Conservation (phyloP, 2,888 invertebrate species). For the Aspidiotus destructor region DNA sequence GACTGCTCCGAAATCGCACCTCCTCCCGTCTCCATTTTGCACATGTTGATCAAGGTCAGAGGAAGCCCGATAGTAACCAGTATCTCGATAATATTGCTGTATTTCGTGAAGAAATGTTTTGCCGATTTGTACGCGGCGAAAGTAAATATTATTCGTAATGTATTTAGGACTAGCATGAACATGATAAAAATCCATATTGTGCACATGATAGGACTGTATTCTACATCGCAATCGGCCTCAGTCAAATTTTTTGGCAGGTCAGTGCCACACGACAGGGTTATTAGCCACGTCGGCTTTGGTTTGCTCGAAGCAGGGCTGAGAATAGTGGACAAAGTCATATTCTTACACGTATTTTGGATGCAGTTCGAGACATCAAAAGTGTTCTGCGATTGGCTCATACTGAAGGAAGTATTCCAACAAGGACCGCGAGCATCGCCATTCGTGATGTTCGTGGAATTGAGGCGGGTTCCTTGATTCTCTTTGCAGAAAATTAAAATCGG, state of each 20-base stretch:
- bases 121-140: slow-evolving; percentile 71
- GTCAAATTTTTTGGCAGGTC: neutral
- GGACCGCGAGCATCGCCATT: neutral
- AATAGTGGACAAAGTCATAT: too few species aligned
- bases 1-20: slow-evolving; percentile 57
- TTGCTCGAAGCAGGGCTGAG: too few species aligned
- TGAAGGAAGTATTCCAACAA: neutral
- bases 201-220: too few species aligned
- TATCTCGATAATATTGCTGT: slow-evolving; percentile 80
- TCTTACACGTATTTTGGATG: neutral
- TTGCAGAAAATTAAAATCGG: too few species aligned
- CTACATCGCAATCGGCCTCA: too few species aligned
- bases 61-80: slow-evolving; percentile 74
- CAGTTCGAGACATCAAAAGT: neutral
- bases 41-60: slow-evolving; percentile 55
- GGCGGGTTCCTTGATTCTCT: too few species aligned
- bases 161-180: slow-evolving; percentile 48
- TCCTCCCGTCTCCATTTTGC: slow-evolving; percentile 42
- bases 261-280: neutral
- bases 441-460: neutral
- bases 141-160: slow-evolving; percentile 50
- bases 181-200: neutral
- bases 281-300: neutral
- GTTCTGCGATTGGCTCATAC: neutral
- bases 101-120: slow-evolving; percentile 68